Conservation (phyloP, 2,797 vertebrate genomes). For the Echeneis naucrates region DNA sequence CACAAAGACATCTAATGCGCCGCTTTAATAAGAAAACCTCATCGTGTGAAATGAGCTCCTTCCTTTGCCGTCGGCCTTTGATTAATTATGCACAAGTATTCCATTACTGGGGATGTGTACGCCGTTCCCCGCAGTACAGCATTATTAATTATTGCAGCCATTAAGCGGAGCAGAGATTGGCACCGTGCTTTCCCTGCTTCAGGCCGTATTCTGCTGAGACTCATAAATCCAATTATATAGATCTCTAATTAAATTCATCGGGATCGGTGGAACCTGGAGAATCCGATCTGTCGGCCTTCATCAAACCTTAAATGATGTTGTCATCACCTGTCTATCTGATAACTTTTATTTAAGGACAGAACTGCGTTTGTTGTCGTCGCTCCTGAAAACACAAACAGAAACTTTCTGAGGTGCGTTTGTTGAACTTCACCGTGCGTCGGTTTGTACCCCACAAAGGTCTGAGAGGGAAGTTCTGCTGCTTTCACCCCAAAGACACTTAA, state of each 20-base stretch:
- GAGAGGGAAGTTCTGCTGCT: background rate
- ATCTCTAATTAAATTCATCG: conserved; percentile 1
- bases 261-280: background rate
- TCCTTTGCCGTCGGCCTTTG: conserved; percentile 40
- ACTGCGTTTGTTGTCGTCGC: too few species aligned
- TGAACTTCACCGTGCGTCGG: too few species aligned
- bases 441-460: too few species aligned
- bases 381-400: too few species aligned
- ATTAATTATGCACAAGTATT: conserved; percentile 69
- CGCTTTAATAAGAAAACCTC: conserved; percentile 43
- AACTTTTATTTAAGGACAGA: too few species aligned
- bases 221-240: background rate
- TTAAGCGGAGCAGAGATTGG: conserved; percentile 35
- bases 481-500: background rate
- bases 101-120: conserved; percentile 25
- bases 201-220: background rate
- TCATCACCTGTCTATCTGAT: too few species aligned
- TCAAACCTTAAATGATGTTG: background rate
- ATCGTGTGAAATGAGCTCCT: conserved; percentile 47
- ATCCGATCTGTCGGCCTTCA: background rate
- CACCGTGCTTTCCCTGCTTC: background rate
- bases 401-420: too few species aligned
- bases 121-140: conserved; percentile 27
- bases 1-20: conserved; percentile 5
- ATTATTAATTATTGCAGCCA: conserved; percentile 63